Conservation (phyloP, 2,113 vertebrate genomes). For the Trinectes maculatus region DNA sequence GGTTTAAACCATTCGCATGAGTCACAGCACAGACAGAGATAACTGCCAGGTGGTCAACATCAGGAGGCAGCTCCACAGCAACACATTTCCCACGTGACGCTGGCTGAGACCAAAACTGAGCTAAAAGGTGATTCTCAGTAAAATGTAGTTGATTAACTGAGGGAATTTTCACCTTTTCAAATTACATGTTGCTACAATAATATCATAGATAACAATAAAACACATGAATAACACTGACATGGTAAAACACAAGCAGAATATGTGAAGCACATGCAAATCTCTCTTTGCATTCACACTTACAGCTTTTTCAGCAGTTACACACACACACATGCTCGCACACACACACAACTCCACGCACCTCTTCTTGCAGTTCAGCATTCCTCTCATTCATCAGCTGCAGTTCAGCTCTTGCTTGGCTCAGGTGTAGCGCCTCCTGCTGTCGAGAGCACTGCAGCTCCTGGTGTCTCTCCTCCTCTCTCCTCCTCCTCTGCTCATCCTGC, state of each 20-base stretch:
- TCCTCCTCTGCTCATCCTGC: slow-evolving; percentile 70
- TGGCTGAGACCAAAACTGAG: no score
- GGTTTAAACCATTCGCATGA: no score
- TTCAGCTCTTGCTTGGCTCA: slow-evolving; percentile 79
- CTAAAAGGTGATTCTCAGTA: no score
- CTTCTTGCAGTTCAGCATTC: slow-evolving; percentile 79
- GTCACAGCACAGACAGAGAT: no score
- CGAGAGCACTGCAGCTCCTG: slow-evolving; percentile 69
- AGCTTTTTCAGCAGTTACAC: background rate
- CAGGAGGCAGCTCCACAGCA: no score
- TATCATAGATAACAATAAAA: background rate
- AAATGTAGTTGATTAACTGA: no score
- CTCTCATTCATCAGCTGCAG: slow-evolving; percentile 79
- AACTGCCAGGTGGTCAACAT: no score
- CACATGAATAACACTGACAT: slow-evolving; percentile 13
- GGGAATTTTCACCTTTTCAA: background rate
- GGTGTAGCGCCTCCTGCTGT: slow-evolving; percentile 81
- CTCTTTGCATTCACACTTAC: background rate
- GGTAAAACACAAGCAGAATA: slow-evolving; percentile 11
- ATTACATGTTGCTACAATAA: background rate
- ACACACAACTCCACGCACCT: slow-evolving; percentile 76
- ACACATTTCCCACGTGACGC: no score
- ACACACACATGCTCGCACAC: background rate
- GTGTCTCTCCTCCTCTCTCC: slow-evolving; percentile 59
- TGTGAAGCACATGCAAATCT: slow-evolving; percentile 21